These are phyloP conservation scores for Diaphora mendica DNA, from an alignment of 2,888 invertebrate species.

Conservation along the genomic window DNA sequence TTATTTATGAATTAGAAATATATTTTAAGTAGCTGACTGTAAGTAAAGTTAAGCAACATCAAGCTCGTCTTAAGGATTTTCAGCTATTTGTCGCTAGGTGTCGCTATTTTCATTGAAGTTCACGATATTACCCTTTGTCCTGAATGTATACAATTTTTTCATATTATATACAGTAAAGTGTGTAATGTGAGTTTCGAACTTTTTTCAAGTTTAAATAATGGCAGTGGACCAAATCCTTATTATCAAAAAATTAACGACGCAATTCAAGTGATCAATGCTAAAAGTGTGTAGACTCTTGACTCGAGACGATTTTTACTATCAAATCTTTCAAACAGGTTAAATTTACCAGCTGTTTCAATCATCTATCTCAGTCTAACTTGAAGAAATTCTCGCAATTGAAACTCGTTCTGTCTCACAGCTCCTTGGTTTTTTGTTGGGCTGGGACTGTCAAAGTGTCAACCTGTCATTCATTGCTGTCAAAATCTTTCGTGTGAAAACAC, in stretches of 20 bases:
- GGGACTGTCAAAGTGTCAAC: not conserved
- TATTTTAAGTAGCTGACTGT: no score
- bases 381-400: not conserved
- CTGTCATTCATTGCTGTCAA: conserved; percentile 63
- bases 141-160: not conserved
- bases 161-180: not conserved
- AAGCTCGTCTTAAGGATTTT: not conserved
- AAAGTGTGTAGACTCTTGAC: not conserved
- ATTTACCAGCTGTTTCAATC: conserved; percentile 20
- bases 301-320: not conserved
- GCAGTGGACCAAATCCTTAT: not conserved
- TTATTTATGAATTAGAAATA: no score
- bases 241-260: not conserved
- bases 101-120: not conserved
- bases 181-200: not conserved
- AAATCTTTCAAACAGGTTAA: not conserved
- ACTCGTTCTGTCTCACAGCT: conserved; percentile 24
- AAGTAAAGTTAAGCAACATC: no score
- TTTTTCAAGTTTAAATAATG: not conserved
- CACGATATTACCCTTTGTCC: not conserved
- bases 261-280: not conserved
- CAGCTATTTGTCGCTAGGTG: conserved; percentile 8
- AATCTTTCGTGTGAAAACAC: conserved; percentile 55
- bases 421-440: not conserved
- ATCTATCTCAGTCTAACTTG: conserved; percentile 19